Percentiles rank a stretch among this genome's conserved stretches.
These are phyloP conservation scores for Parelbella ahira DNA, from an alignment of 2,888 invertebrate species.

Conservation along the genomic window DNA sequence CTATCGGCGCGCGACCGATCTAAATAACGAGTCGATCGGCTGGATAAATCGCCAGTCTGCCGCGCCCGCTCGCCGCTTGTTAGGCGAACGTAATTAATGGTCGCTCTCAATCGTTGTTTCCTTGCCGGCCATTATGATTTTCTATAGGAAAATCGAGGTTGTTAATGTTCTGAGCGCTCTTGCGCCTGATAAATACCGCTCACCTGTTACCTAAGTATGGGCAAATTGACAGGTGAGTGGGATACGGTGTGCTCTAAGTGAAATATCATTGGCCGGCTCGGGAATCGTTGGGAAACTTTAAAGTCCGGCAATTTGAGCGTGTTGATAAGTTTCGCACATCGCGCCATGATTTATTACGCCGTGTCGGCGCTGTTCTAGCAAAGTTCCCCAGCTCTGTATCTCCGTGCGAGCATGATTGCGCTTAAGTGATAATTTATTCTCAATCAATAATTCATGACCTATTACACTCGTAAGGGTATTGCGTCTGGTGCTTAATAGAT, in stretches of 20 bases:
- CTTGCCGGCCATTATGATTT: constrained; percentile 56
- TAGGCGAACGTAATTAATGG: constrained; percentile 69
- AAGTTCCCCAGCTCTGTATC: too few species aligned
- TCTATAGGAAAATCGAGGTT: constrained; percentile 37
- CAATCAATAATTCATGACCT: constrained; percentile 21
- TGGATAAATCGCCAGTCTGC: constrained; percentile 66
- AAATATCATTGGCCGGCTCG: constrained; percentile 19
- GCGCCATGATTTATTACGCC: constrained; percentile 9
- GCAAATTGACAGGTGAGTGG: constrained; percentile 37
- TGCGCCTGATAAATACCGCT: constrained; percentile 32
- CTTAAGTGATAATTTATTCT: constrained; percentile 13
- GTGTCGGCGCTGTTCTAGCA: constrained; percentile 1
- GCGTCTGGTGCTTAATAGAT: constrained; percentile 6
- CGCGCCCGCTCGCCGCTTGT: constrained; percentile 61
- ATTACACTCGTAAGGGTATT: constrained; percentile 14
- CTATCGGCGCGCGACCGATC: constrained; percentile 68
- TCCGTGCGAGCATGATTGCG: constrained; percentile 12
- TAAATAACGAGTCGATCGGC: constrained; percentile 69
- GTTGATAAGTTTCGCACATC: constrained; percentile 20
- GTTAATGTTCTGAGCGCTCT: constrained; percentile 34
- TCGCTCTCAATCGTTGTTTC: constrained; percentile 50
- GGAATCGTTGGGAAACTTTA: constrained; percentile 16
- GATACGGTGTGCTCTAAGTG: constrained; percentile 27
- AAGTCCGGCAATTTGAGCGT: constrained; percentile 8
- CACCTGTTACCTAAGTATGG: constrained; percentile 34